Conservation (phyloP, 2,797 vertebrate species). For the Onychomys arenicola region DNA sequence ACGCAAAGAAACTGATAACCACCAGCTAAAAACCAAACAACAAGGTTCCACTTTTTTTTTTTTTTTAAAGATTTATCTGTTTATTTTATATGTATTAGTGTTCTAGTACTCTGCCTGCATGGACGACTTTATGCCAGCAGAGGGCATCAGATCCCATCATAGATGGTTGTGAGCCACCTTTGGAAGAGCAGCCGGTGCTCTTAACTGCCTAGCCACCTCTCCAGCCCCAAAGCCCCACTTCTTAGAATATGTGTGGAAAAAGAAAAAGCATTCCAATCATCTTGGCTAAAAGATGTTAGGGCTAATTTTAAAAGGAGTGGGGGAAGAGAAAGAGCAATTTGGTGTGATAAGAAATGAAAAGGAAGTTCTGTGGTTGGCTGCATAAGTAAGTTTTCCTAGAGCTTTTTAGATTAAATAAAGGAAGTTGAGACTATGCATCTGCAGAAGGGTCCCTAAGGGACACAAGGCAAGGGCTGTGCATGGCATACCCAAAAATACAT, state of each 20-base stretch:
- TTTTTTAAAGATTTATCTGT: not conserved
- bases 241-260: not conserved
- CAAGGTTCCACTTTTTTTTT: not conserved
- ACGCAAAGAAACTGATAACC: slow-evolving; percentile 3
- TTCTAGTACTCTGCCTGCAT: not conserved
- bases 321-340: not conserved
- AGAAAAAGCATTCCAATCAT: not conserved
- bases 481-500: not conserved
- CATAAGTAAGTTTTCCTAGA: not conserved
- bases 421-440: not conserved
- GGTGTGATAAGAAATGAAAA: not conserved
- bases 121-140: not conserved
- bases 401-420: slow-evolving; percentile 20
- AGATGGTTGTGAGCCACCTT: not conserved
- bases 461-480: not conserved
- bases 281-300: not conserved
- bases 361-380: not conserved
- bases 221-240: not conserved
- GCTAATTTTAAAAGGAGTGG: not conserved
- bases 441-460: not conserved
- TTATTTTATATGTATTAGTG: not conserved
- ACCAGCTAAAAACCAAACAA: not conserved
- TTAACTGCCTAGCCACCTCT: not conserved
- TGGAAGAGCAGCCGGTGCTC: not conserved
- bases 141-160: not conserved